These are phyloP conservation scores for Paramacrobiotus metropolitanus DNA, from an alignment of 1,140 invertebrate genomes.

Conservation along the genomic window DNA sequence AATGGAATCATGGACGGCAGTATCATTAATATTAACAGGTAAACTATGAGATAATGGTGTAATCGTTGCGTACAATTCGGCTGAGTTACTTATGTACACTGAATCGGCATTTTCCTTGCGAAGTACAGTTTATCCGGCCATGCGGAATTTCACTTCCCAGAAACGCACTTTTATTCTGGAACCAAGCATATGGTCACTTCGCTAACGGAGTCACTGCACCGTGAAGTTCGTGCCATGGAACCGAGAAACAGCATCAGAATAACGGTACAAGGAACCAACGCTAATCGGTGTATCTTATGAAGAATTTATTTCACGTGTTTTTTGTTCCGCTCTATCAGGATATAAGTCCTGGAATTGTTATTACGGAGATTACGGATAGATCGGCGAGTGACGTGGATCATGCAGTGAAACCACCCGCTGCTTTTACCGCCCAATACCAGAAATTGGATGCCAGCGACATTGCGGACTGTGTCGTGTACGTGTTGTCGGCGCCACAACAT, in stretches of 20 bases:
- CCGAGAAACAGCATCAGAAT: background rate
- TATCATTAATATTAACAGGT: background rate
- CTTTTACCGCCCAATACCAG: background rate
- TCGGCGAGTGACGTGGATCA: too few species aligned
- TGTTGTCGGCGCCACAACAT: too few species aligned
- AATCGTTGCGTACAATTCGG: background rate
- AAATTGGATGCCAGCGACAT: conserved; percentile 10
- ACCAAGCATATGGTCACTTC: too few species aligned
- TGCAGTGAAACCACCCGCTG: background rate
- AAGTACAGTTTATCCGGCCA: background rate
- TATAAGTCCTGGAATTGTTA: background rate
- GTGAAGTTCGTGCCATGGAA: too few species aligned
- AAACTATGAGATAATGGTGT: background rate
- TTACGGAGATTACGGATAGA: background rate
- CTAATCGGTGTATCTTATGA: background rate
- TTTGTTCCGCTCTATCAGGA: background rate
- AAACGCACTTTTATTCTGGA: too few species aligned
- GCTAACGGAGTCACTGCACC: too few species aligned
- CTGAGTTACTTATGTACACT: background rate
- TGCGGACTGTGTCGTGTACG: conserved; percentile 9
- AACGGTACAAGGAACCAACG: background rate
- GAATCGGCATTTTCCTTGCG: background rate
- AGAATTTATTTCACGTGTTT: too few species aligned
- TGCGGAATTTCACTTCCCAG: background rate
- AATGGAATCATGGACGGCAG: background rate